Evolutionary conservation across 2,113 vertebrate genomes (phyloP).

Genomic region (Mohoua ochrocephala): DNA sequence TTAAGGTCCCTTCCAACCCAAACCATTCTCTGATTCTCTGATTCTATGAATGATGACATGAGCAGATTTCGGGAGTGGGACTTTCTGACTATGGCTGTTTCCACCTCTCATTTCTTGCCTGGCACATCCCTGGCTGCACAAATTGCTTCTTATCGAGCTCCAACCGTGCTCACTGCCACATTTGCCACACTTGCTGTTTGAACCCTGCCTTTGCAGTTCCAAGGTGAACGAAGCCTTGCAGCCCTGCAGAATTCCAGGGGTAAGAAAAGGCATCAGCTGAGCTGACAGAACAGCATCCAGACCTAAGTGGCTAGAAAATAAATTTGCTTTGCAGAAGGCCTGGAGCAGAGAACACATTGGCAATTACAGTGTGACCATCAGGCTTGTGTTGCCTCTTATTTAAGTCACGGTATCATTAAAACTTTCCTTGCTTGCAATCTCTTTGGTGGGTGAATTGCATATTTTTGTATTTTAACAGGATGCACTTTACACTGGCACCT

Average conservation of each 20-base stretch:
- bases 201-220: background rate
- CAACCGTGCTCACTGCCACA: background rate
- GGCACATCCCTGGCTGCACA: background rate
- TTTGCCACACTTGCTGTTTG: background rate
- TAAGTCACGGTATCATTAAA: background rate
- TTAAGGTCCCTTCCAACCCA: background rate
- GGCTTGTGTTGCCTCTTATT: background rate
- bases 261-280: background rate
- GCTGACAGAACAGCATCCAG: background rate
- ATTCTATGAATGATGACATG: background rate
- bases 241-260: accelerated
- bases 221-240: background rate
- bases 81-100: background rate
- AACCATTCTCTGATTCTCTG: background rate
- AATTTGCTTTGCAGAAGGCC: background rate
- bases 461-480: background rate
- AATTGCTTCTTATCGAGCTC: background rate
- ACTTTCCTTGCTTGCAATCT: background rate
- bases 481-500: background rate
- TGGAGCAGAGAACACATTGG: background rate
- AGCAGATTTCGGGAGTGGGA: background rate
- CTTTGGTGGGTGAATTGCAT: background rate
- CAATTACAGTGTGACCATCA: background rate
- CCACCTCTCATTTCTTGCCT: background rate
- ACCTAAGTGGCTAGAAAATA: background rate